These are phyloP conservation scores for Lepidostoma basale DNA, from an alignment of 1,140 invertebrate species.

Conservation along the genomic window DNA sequence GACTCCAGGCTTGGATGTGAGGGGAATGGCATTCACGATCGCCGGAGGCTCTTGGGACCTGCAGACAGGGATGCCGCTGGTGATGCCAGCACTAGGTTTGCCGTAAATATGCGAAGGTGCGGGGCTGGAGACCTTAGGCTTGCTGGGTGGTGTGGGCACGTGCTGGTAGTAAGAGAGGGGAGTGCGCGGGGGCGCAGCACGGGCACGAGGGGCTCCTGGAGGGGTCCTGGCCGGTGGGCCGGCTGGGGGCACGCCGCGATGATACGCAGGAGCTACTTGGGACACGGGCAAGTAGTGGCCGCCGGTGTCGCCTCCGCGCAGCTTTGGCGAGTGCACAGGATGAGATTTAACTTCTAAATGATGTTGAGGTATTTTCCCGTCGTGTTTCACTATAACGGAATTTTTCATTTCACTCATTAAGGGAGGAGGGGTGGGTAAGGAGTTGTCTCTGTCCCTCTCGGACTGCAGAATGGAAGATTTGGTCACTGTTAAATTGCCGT, in stretches of 20 bases:
- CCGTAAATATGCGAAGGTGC: conserved; percentile 80
- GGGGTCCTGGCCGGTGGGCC: conserved; percentile 5
- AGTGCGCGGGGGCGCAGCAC: not conserved
- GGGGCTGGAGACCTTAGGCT: conserved; percentile 78
- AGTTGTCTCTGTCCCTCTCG: conserved; percentile 62
- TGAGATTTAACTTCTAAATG: conserved; percentile 65
- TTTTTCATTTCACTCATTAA: conserved; percentile 72
- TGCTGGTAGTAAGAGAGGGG: conserved; percentile 42
- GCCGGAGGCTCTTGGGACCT: conserved; percentile 58
- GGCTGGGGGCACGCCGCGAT: conserved; percentile 50
- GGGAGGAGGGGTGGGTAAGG: conserved; percentile 66
- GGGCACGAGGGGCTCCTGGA: not conserved
- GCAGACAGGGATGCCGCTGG: conserved; percentile 67
- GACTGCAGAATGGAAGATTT: conserved; percentile 53
- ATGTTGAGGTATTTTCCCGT: conserved; percentile 63
- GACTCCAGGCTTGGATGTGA: conserved; percentile 72
- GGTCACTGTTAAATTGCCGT: conserved; percentile 47
- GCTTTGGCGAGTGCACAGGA: conserved; percentile 67
- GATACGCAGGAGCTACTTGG: conserved; percentile 51
- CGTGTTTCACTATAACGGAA: conserved; percentile 80
- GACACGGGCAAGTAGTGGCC: conserved; percentile 66
- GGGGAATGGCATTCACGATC: conserved; percentile 60
- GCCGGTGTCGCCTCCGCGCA: conserved; percentile 62
- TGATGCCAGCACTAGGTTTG: conserved; percentile 69
- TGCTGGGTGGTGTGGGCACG: conserved; percentile 57